Percentiles rank a stretch among this genome's conserved stretches.
Evolutionary conservation across 2,797 vertebrate genomes (phyloP).

Genomic region (Cirrhinus mrigala): DNA sequence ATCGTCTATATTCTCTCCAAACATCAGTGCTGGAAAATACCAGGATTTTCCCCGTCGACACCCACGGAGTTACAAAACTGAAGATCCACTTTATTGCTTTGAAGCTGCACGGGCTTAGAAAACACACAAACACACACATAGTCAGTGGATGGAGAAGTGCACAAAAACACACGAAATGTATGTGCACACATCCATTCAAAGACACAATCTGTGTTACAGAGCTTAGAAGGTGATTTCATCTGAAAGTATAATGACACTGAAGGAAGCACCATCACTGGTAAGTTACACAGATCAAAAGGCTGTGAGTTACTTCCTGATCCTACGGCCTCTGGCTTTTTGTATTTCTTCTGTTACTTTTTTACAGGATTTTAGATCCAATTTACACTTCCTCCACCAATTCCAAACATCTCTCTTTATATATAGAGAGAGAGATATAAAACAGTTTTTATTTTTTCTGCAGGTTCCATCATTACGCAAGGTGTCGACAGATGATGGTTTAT

Average conservation of each 20-base stretch:
- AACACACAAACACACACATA: conserved; percentile 29
- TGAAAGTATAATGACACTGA: conserved; percentile 67
- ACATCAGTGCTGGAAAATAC: conserved; percentile 44
- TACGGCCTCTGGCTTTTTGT: conserved; percentile 45
- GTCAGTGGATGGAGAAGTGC: background rate
- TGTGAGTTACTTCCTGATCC: conserved; percentile 29
- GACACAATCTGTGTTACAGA: conserved; percentile 3
- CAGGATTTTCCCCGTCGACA: conserved; percentile 35
- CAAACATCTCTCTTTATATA: background rate
- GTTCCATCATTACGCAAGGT: background rate
- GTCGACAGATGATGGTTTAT: background rate
- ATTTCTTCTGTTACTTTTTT: conserved; percentile 35
- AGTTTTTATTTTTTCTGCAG: background rate
- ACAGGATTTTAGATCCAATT: conserved; percentile 75
- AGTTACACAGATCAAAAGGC: conserved; percentile 65
- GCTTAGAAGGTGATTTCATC: conserved; percentile 63
- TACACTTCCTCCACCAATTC: conserved; percentile 62
- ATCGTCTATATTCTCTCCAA: background rate
- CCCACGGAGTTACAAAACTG: conserved; percentile 30
- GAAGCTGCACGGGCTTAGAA: conserved; percentile 7
- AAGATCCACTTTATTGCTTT: conserved; percentile 42
- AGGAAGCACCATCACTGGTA: conserved; percentile 61
- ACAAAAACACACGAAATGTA: conserved; percentile 5
- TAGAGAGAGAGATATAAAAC: background rate
- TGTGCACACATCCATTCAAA: background rate